Percentiles rank a stretch among this genome's conserved stretches.
Conservation (phyloP, 2,888 invertebrate genomes). For the Lagria hirta region DNA sequence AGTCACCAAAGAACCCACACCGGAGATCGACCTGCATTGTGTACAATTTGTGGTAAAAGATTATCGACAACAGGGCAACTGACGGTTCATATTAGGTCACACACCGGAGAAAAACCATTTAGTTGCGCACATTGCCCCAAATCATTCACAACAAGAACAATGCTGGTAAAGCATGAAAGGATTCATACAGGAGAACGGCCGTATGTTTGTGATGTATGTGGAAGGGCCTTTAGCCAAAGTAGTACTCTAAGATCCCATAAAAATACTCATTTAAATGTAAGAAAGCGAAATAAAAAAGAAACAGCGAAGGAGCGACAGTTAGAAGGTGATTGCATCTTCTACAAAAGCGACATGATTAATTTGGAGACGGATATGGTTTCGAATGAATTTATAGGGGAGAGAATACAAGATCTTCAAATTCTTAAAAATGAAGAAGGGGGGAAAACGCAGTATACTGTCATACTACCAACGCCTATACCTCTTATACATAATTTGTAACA, state of each 20-base stretch:
- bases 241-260: slow-evolving; percentile 44
- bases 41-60: slow-evolving; percentile 50
- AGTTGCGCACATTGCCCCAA: slow-evolving; percentile 41
- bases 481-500: slow-evolving; percentile 19
- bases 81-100: slow-evolving; percentile 44
- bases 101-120: slow-evolving; percentile 49
- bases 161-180: slow-evolving; percentile 42
- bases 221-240: slow-evolving; percentile 45
- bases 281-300: slow-evolving; percentile 14
- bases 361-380: slow-evolving; percentile 19
- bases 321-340: slow-evolving; percentile 7
- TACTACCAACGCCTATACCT: slow-evolving; percentile 26
- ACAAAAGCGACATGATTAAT: slow-evolving; percentile 15
- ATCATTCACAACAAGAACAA: slow-evolving; percentile 43
- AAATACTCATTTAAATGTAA: slow-evolving; percentile 33
- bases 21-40: slow-evolving; percentile 58
- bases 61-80: slow-evolving; percentile 47
- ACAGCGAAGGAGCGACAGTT: slow-evolving; percentile 3
- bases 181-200: slow-evolving; percentile 49
- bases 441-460: slow-evolving; percentile 23
- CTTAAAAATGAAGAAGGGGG: slow-evolving; percentile 11
- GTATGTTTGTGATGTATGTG: slow-evolving; percentile 45
- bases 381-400: slow-evolving; percentile 19
- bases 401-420: slow-evolving; percentile 15
- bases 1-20: slow-evolving; percentile 52